A percentile compares a stretch with the other conserved stretches of the same genome.
Evolutionary conservation across 2,113 vertebrate genomes (phyloP).

Genomic region (Myotis yumanensis): DNA sequence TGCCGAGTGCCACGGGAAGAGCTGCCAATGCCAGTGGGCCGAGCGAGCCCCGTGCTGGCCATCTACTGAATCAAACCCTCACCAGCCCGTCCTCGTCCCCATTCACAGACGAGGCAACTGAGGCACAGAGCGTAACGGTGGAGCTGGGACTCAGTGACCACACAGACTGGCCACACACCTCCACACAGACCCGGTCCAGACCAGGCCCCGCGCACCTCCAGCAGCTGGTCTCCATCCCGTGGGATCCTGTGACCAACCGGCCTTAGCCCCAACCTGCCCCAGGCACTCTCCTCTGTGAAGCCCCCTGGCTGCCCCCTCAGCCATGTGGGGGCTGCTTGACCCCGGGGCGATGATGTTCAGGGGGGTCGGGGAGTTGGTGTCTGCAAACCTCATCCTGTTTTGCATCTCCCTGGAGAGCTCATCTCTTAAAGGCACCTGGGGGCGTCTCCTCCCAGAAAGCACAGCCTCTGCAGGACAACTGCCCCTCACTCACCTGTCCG

Average conservation of each 20-base stretch:
- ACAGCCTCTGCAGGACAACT: neutral
- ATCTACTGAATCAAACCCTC: neutral
- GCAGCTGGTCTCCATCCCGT: neutral
- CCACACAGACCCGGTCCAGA: neutral
- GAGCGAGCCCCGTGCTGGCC: neutral
- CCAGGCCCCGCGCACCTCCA: too few relatives aligned
- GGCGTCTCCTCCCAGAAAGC: neutral
- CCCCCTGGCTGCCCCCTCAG: neutral
- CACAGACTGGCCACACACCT: neutral
- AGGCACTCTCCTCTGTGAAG: neutral
- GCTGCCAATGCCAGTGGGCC: neutral
- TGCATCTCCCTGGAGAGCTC: neutral
- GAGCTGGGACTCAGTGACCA: neutral
- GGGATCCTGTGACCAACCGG: neutral
- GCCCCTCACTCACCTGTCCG: neutral
- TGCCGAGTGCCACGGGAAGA: neutral
- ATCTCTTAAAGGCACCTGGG: neutral
- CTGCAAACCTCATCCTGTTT: neutral
- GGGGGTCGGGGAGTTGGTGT: neutral
- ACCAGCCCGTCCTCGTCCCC: neutral
- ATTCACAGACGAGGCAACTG: neutral
- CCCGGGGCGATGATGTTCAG: neutral
- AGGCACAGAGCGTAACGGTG: neutral
- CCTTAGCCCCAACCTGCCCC: neutral
- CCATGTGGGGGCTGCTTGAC: neutral